Conservation (phyloP, 2,113 vertebrate species). For the Phylloscopus trochiloides region DNA sequence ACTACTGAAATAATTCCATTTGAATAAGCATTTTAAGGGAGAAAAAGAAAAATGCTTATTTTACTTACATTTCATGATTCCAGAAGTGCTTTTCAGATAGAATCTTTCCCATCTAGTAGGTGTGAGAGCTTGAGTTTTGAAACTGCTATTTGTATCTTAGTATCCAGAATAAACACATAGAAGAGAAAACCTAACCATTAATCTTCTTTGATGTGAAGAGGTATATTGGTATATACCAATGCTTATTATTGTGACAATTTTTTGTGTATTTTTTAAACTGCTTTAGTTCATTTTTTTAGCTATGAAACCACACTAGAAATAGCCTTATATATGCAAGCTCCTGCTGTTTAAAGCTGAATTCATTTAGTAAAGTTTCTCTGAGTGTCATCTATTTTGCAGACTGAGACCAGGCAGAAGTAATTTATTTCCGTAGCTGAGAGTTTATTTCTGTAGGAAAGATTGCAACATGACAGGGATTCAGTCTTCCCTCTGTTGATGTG, state of each 20-base stretch:
- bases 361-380: neutral
- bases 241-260: neutral
- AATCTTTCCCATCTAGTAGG: neutral
- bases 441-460: neutral
- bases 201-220: neutral
- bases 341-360: neutral
- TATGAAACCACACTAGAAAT: neutral
- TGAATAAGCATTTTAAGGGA: neutral
- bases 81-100: neutral
- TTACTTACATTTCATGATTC: neutral
- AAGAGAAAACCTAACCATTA: accelerated
- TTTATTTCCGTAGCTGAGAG: neutral
- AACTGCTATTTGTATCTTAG: neutral
- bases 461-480: neutral
- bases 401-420: neutral
- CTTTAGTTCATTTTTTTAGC: neutral
- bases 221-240: neutral
- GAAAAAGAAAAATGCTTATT: accelerated
- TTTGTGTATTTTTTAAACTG: neutral
- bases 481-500: neutral
- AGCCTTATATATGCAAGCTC: neutral
- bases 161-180: neutral
- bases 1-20: neutral
- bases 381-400: neutral
- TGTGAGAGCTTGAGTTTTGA: neutral